Percentiles rank a stretch among this genome's conserved stretches.
These are phyloP conservation scores for Cathartes aura DNA, from an alignment of 2,113 vertebrate species.

Conservation along the genomic window DNA sequence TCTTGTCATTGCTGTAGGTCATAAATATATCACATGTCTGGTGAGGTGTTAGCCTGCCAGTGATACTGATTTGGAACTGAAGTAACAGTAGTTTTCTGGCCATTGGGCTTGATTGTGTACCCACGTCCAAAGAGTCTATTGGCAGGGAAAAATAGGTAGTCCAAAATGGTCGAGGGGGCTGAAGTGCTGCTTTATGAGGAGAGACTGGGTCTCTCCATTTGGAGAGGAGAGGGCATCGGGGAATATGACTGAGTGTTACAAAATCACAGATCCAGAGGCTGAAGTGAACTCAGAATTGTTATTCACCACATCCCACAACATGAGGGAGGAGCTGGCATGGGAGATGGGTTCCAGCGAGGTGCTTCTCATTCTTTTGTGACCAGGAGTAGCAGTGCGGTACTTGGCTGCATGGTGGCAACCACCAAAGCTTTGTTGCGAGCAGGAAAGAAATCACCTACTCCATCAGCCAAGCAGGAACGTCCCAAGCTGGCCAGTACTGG, in stretches of 20 bases:
- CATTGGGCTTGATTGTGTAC: not conserved
- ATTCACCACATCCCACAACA: rapidly evolving
- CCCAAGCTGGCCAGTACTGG: not conserved
- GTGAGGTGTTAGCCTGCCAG: not conserved
- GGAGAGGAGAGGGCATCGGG: not conserved
- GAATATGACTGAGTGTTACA: rapidly evolving
- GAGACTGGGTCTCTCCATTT: not conserved
- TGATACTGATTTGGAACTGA: not conserved
- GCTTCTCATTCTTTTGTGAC: not conserved
- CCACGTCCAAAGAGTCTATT: not conserved
- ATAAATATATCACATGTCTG: not conserved
- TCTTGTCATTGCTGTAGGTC: not conserved
- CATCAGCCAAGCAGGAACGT: not conserved
- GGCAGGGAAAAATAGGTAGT: not conserved
- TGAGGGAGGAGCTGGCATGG: not conserved
- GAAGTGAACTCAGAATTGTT: not conserved
- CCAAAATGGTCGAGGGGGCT: not conserved
- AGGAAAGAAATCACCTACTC: not conserved
- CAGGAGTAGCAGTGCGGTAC: not conserved
- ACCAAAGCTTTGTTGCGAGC: not conserved
- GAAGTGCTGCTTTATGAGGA: not conserved
- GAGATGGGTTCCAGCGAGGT: not conserved
- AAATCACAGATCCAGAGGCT: not conserved
- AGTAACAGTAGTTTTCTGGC: not conserved
- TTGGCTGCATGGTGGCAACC: not conserved